Evolutionary conservation across 2,113 vertebrate genomes (phyloP).

Genomic region (Psammodynastes pulverulentus): DNA sequence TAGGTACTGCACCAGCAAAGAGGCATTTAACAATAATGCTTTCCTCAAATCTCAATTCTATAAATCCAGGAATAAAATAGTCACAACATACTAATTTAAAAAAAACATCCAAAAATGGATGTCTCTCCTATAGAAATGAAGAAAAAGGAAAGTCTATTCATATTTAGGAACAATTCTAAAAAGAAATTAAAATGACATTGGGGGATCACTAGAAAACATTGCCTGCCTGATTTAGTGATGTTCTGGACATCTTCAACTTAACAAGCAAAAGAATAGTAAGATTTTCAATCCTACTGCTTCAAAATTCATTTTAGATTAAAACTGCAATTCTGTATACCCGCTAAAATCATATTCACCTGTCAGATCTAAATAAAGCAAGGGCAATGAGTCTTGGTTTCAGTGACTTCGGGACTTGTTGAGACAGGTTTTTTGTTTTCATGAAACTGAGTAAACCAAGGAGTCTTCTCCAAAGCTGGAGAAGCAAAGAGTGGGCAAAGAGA

Average conservation of each 20-base stretch:
- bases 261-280: slow-evolving; percentile 14
- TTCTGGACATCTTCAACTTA: slow-evolving; percentile 37
- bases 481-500: neutral
- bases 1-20: slow-evolving; percentile 34
- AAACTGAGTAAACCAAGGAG: neutral
- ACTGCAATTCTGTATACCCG: neutral
- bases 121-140: slow-evolving; percentile 46
- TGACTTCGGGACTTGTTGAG: neutral
- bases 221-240: slow-evolving; percentile 37
- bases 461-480: neutral
- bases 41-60: slow-evolving; percentile 36
- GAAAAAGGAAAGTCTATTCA: slow-evolving; percentile 53
- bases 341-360: neutral
- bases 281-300: slow-evolving; percentile 1
- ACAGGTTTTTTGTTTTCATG: neutral
- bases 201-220: slow-evolving; percentile 40
- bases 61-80: slow-evolving; percentile 39
- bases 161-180: slow-evolving; percentile 62
- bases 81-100: slow-evolving; percentile 44
- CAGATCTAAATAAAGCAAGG: neutral
- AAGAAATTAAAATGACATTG: slow-evolving; percentile 44
- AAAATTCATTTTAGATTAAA: slow-evolving; percentile 20
- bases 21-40: slow-evolving; percentile 47
- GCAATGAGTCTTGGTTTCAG: neutral
- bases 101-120: slow-evolving; percentile 43